These are phyloP conservation scores for Neelides sp. DNA, from an alignment of 1,140 invertebrate genomes.

Conservation along the genomic window DNA sequence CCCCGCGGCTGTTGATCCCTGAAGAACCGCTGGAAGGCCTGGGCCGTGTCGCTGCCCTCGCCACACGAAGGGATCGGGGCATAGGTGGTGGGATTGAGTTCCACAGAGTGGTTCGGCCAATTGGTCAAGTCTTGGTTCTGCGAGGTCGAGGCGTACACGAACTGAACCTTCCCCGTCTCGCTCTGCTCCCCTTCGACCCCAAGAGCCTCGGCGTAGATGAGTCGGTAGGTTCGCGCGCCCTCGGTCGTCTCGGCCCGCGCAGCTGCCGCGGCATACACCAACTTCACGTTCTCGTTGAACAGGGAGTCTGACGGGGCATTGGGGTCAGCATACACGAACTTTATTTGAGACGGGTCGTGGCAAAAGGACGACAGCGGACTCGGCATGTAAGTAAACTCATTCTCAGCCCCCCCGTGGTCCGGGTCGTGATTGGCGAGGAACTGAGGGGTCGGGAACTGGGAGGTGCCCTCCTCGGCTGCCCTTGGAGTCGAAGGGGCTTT, in stretches of 20 bases:
- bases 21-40: constrained; percentile 1
- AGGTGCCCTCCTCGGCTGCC: background rate
- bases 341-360: background rate
- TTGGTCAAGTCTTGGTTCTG: constrained; percentile 10
- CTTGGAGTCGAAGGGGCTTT: background rate
- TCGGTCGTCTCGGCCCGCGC: constrained; percentile 2
- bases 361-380: background rate
- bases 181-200: constrained; percentile 2
- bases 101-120: background rate
- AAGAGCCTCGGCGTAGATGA: constrained; percentile 15
- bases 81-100: background rate
- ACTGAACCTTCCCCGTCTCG: constrained; percentile 8
- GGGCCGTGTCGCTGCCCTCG: background rate
- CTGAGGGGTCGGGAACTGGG: background rate
- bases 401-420: background rate
- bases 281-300: constrained; percentile 4
- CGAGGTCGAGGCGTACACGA: constrained; percentile 9
- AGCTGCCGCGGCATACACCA: constrained; percentile 15
- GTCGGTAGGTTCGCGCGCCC: background rate
- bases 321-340: background rate
- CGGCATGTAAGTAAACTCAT: background rate
- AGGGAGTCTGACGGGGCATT: background rate
- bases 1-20: background rate
- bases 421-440: background rate
- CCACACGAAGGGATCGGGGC: background rate